Base-by-base conservation (phyloP, 2,113 vertebrate species). In the Corythoichthys haematopterus region DNA sequence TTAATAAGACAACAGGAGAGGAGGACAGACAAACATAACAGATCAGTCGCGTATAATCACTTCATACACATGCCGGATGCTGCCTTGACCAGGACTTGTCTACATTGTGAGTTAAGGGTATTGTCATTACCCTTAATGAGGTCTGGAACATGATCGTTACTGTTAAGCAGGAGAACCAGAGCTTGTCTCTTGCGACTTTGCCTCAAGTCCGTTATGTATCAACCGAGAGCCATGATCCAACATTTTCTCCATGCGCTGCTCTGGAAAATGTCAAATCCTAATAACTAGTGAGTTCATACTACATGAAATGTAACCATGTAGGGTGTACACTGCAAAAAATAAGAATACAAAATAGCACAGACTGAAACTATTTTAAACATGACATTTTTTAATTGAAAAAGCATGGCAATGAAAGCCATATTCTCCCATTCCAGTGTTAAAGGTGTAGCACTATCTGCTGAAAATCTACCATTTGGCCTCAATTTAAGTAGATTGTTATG, bases 1-100 rank as follows among this genome's bases (percentile, higher is more conserved):
- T 87, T 91, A 90, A 89, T 91, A 89, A 90, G 89, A 89, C 87
- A 85, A 83, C 71, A 15, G 38, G 66, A 79, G 79, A 79, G 78
- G 75, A 79, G 76, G 76, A 71, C 74, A 74, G 81, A 74, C 82
- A 80, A 78, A 75, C 79, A 84, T 78, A 72, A 67, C 45, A 8
- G 66, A 74, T 75, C 78, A 80, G 56, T 62, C 68, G 64, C 64
- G 45, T 61, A 62, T 84, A 84, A 84, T 82, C 72, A 81, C 75
- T 77, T 68, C 80, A 77, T 77, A 69, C 48, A 63, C 66, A 35
- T 56, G 70, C 65, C 68, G 76, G 43, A 46, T 66, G 61, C 33
- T 78, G 69, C 68, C 76, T 68, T 79, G 77, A 81, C 78, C 72
- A 56, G 13, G 68, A 76, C 55, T 69, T 46, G 65, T 57, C 63